Evolutionary conservation across 2,888 invertebrate genomes (phyloP).

Genomic region (Lutraria lutraria): DNA sequence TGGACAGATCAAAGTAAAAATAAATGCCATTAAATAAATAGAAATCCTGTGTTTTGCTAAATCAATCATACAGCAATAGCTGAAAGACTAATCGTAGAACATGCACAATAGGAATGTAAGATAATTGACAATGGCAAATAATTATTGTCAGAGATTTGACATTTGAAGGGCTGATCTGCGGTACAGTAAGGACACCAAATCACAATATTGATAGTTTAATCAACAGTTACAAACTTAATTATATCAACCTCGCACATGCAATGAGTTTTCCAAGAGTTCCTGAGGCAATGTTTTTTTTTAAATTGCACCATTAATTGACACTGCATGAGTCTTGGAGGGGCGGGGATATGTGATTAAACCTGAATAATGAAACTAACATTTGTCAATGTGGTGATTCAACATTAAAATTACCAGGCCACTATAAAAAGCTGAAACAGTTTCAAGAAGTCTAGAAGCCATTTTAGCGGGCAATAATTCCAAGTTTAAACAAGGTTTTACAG

Average conservation of each 20-base stretch:
- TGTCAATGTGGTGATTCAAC: constrained; percentile 1
- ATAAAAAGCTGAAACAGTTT: background rate
- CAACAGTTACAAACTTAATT: constrained; percentile 36
- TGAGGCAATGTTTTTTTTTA: background rate
- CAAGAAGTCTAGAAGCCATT: constrained; percentile 14
- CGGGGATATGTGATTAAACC: background rate
- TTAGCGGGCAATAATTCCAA: background rate
- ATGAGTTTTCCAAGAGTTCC: constrained; percentile 10
- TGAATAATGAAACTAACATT: constrained; percentile 14
- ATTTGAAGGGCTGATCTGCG: constrained; percentile 20
- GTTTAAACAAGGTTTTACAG: background rate
- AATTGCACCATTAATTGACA: constrained; percentile 18
- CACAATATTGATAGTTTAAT: constrained; percentile 40
- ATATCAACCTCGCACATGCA: constrained; percentile 38
- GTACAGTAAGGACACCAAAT: constrained; percentile 29
- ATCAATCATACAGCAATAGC: background rate
- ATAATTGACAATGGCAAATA: constrained; percentile 34
- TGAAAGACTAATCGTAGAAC: constrained; percentile 16
- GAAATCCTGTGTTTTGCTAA: background rate
- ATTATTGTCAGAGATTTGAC: constrained; percentile 30
- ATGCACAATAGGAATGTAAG: constrained; percentile 27
- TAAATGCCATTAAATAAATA: constrained; percentile 1
- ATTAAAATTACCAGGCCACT: background rate
- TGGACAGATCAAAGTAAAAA: background rate
- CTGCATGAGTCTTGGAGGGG: background rate